Conservation (phyloP, 2,797 vertebrate species). For the Macrochelys suwanniensis region DNA sequence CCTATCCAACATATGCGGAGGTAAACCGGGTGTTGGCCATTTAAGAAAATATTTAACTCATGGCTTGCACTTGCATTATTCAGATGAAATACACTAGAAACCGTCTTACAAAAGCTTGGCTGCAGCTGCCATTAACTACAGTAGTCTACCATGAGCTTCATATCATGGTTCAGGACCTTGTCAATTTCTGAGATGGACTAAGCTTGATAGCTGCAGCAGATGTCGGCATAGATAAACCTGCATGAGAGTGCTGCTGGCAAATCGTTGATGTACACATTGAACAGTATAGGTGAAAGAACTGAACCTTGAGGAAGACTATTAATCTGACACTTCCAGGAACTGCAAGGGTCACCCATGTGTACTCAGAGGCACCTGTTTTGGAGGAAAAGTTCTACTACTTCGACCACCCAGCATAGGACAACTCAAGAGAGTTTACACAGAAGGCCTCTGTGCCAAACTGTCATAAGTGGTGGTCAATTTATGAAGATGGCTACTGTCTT, state of each 20-base stretch:
- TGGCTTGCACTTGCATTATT: not conserved
- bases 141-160: not conserved
- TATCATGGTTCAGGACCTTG: not conserved
- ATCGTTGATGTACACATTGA: not conserved
- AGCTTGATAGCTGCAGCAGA: not conserved
- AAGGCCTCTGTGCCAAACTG: not conserved
- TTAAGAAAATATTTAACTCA: not conserved
- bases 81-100: not conserved
- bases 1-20: not conserved
- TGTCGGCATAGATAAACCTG: not conserved
- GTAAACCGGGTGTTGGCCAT: not conserved
- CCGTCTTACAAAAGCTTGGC: not conserved
- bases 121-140: too few relatives aligned
- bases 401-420: not conserved
- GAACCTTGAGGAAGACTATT: not conserved
- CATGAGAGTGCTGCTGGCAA: not conserved
- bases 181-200: not conserved
- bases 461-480: not conserved
- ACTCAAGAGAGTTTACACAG: not conserved
- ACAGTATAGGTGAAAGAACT: not conserved
- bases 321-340: not conserved
- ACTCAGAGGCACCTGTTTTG: not conserved
- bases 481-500: not conserved
- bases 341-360: not conserved
- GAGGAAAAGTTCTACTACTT: not conserved